A percentile compares a stretch with the other conserved stretches of the same genome.
Conservation (phyloP, 2,113 vertebrate species). For the Gambusia holbrooki region DNA sequence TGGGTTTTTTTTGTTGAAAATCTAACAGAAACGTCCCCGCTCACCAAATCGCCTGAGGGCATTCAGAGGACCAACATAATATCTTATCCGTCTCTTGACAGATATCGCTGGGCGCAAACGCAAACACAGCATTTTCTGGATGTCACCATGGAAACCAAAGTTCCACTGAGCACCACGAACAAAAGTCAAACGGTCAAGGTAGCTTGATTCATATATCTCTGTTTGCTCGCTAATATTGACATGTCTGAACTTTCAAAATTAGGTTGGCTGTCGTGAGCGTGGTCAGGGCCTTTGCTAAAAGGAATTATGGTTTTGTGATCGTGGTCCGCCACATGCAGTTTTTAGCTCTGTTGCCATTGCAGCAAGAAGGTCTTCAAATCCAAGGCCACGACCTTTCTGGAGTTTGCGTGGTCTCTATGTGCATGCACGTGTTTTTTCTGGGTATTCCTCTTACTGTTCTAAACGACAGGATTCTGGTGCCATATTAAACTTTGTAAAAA, state of each 20-base stretch:
- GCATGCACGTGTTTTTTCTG: background rate
- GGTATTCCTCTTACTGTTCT: background rate
- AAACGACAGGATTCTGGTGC: too few relatives aligned
- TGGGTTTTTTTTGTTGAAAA: background rate
- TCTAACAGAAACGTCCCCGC: background rate
- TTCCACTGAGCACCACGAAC: constrained; percentile 20
- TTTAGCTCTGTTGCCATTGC: background rate
- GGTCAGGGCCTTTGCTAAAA: constrained; percentile 11
- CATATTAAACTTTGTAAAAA: background rate
- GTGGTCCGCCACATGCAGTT: background rate
- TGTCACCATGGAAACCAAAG: constrained; percentile 46
- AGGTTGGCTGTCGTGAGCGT: constrained; percentile 27
- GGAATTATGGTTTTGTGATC: background rate
- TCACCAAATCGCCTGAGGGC: constrained; percentile 30
- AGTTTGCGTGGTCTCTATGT: background rate
- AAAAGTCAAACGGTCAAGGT: constrained; percentile 27
- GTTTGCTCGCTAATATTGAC: constrained; percentile 64
- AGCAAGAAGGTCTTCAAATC: background rate
- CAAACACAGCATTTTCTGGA: constrained; percentile 39
- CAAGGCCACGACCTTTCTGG: background rate
- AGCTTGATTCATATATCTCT: constrained; percentile 35
- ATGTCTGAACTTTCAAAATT: constrained; percentile 21
- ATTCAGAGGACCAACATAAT: constrained; percentile 37
- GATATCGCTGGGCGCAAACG: constrained; percentile 36
- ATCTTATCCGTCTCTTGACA: constrained; percentile 16